A percentile compares a stretch with the other conserved stretches of the same genome.
These are phyloP conservation scores for Lepidothrix coronata DNA, from an alignment of 2,113 vertebrate genomes.

Conservation along the genomic window DNA sequence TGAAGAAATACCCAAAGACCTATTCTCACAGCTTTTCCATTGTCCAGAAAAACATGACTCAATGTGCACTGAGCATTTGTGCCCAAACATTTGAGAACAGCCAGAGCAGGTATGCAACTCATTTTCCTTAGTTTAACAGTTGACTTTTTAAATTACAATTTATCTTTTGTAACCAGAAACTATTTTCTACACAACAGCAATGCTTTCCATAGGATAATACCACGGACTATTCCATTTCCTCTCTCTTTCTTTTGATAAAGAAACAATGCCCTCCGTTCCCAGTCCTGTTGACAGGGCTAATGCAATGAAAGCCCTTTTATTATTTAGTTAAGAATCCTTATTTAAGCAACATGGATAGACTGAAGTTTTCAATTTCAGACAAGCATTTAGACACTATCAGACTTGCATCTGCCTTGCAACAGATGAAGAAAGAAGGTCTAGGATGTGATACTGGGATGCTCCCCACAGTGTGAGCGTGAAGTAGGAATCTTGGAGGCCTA, in stretches of 20 bases:
- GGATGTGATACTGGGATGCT: background rate
- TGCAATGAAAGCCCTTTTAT: background rate
- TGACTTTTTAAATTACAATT: background rate
- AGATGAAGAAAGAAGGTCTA: background rate
- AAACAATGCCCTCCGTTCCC: background rate
- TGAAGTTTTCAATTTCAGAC: background rate
- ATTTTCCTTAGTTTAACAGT: background rate
- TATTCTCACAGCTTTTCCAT: background rate
- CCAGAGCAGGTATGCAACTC: background rate
- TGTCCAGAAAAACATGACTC: background rate
- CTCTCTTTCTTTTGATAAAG: background rate
- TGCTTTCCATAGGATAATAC: background rate
- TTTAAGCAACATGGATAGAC: background rate
- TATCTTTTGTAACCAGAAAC: background rate
- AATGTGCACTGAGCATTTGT: background rate
- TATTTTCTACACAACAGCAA: background rate
- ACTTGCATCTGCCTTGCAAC: background rate
- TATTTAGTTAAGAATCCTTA: background rate
- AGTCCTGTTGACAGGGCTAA: background rate
- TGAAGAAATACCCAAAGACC: background rate
- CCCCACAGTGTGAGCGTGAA: background rate
- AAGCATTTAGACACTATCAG: background rate
- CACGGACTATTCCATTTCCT: background rate
- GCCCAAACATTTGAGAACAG: background rate
- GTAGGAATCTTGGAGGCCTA: background rate